Evolutionary conservation across 1,140 invertebrate species (phyloP).

Genomic region (Gryllus bimaculatus): DNA sequence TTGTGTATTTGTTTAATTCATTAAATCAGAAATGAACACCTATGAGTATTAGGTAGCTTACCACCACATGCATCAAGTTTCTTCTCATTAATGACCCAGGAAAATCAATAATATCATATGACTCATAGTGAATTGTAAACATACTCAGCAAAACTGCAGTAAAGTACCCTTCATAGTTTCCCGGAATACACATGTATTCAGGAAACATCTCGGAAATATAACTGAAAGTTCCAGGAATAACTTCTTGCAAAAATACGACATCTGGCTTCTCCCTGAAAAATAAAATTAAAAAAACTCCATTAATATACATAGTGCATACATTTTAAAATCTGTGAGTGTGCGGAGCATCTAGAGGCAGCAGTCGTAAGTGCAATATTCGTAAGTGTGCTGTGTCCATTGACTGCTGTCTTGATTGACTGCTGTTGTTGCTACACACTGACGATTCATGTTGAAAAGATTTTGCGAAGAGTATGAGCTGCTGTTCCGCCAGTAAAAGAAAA

Average conservation of each 20-base stretch:
- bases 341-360: too few species aligned
- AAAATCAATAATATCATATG: conserved; percentile 37
- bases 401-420: too few species aligned
- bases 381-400: too few species aligned
- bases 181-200: conserved; percentile 35
- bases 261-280: conserved; percentile 44
- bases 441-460: too few species aligned
- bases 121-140: conserved; percentile 35
- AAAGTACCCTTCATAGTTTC: conserved; percentile 37
- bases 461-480: too few species aligned
- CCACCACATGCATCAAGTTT: conserved; percentile 40
- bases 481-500: too few species aligned
- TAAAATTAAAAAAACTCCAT: conserved; percentile 16
- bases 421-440: too few species aligned
- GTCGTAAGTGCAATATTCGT: too few species aligned
- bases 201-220: conserved; percentile 33
- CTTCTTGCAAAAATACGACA: conserved; percentile 54
- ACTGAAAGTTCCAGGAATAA: conserved; percentile 37
- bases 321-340: too few species aligned
- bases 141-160: conserved; percentile 39
- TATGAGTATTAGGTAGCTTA: conserved; percentile 23
- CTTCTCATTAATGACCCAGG: conserved; percentile 41
- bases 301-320: neutral
- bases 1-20: too few species aligned
- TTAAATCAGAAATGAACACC: too few species aligned